Percentiles rank a stretch among this genome's conserved stretches.
These are phyloP conservation scores for Cephus pulcher DNA, from an alignment of 2,888 invertebrate species.

Conservation along the genomic window DNA sequence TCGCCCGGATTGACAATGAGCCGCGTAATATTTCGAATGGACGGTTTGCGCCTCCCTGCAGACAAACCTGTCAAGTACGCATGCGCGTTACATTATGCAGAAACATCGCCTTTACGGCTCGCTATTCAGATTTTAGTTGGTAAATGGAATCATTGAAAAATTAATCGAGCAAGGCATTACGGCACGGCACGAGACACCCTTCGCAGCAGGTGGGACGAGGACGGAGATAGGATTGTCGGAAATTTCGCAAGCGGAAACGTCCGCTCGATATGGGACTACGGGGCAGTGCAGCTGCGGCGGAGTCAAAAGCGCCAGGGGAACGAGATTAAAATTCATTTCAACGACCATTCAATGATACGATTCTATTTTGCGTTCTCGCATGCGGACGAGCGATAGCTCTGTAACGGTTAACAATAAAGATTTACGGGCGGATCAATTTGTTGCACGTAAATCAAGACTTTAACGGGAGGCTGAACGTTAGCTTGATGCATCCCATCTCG, in stretches of 20 bases:
- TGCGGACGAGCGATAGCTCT: not conserved
- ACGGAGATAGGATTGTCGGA: not conserved
- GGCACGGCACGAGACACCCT: not conserved
- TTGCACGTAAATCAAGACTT: slow-evolving; percentile 45
- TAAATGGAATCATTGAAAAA: not conserved
- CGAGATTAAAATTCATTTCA: not conserved
- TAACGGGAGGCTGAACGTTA: slow-evolving; percentile 52
- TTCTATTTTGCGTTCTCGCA: not conserved
- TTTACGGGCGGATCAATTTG: slow-evolving; percentile 38
- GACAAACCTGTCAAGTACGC: not conserved
- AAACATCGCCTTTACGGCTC: not conserved
- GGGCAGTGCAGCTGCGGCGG: not conserved
- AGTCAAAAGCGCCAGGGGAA: slow-evolving; percentile 12
- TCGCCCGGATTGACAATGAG: not conserved
- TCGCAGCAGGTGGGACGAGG: not conserved
- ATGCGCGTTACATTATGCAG: not conserved
- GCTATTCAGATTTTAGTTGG: not conserved
- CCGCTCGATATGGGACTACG: not conserved
- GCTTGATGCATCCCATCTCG: not conserved
- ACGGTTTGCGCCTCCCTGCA: not conserved
- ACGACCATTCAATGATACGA: not conserved
- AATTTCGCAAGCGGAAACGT: slow-evolving; percentile 33
- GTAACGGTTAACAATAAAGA: not conserved
- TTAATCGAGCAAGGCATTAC: not conserved
- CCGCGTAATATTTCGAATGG: not conserved